Base-by-base conservation (phyloP, 2,797 vertebrate species). In the Microcaecilia unicolor region DNA sequence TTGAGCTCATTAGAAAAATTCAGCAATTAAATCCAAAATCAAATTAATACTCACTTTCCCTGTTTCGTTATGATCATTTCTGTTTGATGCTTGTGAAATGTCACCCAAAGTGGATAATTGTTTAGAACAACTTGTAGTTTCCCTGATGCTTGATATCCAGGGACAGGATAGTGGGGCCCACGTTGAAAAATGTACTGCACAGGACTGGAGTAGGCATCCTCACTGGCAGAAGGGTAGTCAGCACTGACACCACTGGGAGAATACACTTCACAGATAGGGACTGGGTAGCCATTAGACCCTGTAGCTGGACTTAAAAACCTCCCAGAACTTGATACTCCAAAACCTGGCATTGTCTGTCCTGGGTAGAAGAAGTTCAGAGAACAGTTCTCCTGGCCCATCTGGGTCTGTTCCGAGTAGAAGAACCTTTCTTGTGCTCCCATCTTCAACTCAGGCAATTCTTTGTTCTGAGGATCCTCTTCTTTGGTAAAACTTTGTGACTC, bases 51-150 rank as follows among this genome's bases (percentile, higher is more conserved):
- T 91, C 56, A 98, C 94, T 94, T 86, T 22, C 93, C 94, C 80
- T 98, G 94, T 31, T 98, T 98, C 66, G 94, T 98, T 69, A 97
- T 96, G 58, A 98, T 97, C 94, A 98, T 98, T 76, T 98, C 94
- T 5, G 93, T 98, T 42, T 98, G 92, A 70, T 93, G 93, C 69
- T 92, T 93, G 75, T 91, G 92, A 58, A 98, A 98, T 84, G 95
- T 98, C 61, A 86, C 86, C 94, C 94, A 97, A 4, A 98, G 83
- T 41, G 86, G 87, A 54, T 88, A 92, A 78, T 98, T 98, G 56
- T 91, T 92, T 64, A 98, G 88, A 44, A 89, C 79, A 12, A 90
- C 88, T 61, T 92, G 85, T 7, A 90, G 77, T 71, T 93, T 94
- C 4, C 92, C 92, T 13, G 89, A 90, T 62, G 88, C 88, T 64